Conservation (phyloP, 2,797 vertebrate species). For the Crenuchus spilurus region DNA sequence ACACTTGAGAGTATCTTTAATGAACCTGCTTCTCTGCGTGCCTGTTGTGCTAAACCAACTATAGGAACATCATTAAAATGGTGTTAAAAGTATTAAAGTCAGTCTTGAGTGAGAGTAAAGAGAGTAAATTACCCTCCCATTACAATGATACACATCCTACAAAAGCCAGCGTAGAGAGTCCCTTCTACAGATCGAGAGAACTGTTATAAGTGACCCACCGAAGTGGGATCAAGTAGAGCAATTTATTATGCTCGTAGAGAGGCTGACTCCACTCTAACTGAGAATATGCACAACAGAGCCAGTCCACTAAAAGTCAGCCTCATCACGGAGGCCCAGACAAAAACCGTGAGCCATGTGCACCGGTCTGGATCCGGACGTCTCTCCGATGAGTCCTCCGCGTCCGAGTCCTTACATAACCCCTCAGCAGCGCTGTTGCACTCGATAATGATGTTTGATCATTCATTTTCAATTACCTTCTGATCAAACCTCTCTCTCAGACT, state of each 20-base stretch:
- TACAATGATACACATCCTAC: slow-evolving; percentile 29
- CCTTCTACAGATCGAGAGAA: slow-evolving; percentile 17
- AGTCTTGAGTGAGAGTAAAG: slow-evolving; percentile 24
- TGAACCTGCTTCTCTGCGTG: not conserved
- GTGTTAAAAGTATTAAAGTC: slow-evolving; percentile 26
- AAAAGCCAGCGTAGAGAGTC: slow-evolving; percentile 21
- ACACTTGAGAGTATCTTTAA: not conserved
- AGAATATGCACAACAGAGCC: slow-evolving; percentile 21
- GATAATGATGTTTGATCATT: slow-evolving; percentile 37
- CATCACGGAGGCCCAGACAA: slow-evolving; percentile 3
- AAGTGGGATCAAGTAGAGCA: slow-evolving; percentile 47
- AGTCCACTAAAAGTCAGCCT: slow-evolving; percentile 15
- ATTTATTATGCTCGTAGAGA: slow-evolving; percentile 44
- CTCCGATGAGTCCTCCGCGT: not conserved
- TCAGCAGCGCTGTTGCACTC: slow-evolving; percentile 9
- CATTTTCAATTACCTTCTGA: slow-evolving; percentile 35
- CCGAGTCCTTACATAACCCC: slow-evolving; percentile 3
- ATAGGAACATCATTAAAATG: slow-evolving; percentile 5
- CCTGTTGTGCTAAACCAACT: not conserved
- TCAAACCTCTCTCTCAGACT: slow-evolving; percentile 42
- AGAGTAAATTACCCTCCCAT: slow-evolving; percentile 43
- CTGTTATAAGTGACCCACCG: slow-evolving; percentile 43
- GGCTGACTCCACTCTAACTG: slow-evolving; percentile 30
- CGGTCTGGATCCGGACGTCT: not conserved
- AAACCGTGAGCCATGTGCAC: not conserved